Conservation (phyloP, 1,140 invertebrate species). For the Drosophila equinoxialis region DNA sequence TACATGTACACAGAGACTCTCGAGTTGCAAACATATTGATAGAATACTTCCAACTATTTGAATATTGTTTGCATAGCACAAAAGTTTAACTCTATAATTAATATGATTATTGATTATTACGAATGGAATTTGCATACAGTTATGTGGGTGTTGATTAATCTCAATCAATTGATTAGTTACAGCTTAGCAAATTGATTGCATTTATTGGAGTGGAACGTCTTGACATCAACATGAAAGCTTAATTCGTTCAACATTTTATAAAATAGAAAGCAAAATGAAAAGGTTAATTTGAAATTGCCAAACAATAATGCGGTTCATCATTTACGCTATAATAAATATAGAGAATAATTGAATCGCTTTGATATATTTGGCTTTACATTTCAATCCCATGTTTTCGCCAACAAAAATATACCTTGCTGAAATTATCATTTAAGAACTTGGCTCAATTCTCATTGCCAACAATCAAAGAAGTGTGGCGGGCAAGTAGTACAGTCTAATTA, state of each 20-base stretch:
- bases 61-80: slow-evolving; percentile 34
- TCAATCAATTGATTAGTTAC: slow-evolving; percentile 69
- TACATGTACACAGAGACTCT: slow-evolving; percentile 9
- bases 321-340: background rate
- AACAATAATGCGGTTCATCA: background rate
- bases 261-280: background rate
- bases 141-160: slow-evolving; percentile 59
- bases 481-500: no score
- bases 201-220: slow-evolving; percentile 13
- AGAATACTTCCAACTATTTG: slow-evolving; percentile 35
- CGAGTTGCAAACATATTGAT: slow-evolving; percentile 49
- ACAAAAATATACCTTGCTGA: no score
- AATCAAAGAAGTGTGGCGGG: no score
- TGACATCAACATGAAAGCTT: background rate
- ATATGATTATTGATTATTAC: slow-evolving; percentile 63
- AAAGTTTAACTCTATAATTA: slow-evolving; percentile 47
- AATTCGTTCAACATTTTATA: slow-evolving; percentile 6
- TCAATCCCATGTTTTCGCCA: no score
- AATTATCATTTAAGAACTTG: no score
- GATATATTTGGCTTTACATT: no score
- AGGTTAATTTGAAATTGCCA: background rate
- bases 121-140: slow-evolving; percentile 31
- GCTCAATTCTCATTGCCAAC: no score
- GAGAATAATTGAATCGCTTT: no score
- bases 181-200: slow-evolving; percentile 38